Evolutionary conservation across 2,113 vertebrate species (phyloP).

Genomic region (Amphiprion percula): DNA sequence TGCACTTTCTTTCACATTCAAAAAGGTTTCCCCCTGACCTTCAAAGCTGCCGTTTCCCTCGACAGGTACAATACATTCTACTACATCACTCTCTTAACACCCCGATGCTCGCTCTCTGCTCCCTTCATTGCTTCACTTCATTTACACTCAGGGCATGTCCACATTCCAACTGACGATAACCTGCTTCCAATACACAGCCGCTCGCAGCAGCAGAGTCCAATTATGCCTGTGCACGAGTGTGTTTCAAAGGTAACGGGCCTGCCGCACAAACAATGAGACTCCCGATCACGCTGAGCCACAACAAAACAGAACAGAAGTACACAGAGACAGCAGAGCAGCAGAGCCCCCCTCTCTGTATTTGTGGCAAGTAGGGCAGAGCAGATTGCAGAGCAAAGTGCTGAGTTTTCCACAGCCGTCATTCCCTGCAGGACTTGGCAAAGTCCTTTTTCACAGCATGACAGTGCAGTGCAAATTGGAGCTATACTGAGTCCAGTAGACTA

Average conservation of each 20-base stretch:
- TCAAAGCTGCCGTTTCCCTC: conserved; percentile 31
- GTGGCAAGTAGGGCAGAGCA: conserved; percentile 80
- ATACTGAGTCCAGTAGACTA: conserved; percentile 55
- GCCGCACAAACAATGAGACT: conserved; percentile 26
- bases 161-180: conserved; percentile 38
- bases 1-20: conserved; percentile 42
- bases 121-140: conserved; percentile 15
- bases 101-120: conserved; percentile 5
- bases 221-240: conserved; percentile 3
- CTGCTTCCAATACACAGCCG: conserved; percentile 14
- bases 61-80: conserved; percentile 54
- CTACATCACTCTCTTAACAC: conserved; percentile 26
- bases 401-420: conserved; percentile 75
- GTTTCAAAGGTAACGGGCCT: conserved; percentile 54
- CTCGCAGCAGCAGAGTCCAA: conserved; percentile 21
- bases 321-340: conserved; percentile 32
- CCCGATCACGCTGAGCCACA: conserved; percentile 48
- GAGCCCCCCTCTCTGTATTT: conserved; percentile 51
- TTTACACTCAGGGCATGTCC: conserved; percentile 37
- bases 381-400: conserved; percentile 81
- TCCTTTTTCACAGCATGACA: conserved; percentile 81
- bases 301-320: conserved; percentile 48
- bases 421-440: conserved; percentile 76
- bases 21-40: conserved; percentile 42
- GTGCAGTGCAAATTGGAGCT: conserved; percentile 77